A percentile compares a stretch with the other conserved stretches of the same genome.
Conservation (phyloP, 2,113 vertebrate species). For the Stigmatopora nigra region DNA sequence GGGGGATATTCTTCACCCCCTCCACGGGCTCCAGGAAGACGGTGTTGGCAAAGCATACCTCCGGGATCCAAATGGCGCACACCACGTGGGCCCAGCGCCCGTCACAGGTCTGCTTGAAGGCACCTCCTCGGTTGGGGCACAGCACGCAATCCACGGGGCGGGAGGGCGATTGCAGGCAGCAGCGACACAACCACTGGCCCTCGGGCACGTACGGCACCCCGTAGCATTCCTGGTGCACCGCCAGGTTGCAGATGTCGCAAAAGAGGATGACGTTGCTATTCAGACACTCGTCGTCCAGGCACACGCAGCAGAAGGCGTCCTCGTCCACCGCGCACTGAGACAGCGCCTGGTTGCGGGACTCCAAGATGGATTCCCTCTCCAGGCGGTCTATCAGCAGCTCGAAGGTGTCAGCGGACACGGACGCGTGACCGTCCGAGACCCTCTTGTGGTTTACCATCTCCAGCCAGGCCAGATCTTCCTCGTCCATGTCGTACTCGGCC, state of each 20-base stretch:
- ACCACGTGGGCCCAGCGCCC: constrained; percentile 96
- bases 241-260: constrained; percentile 97
- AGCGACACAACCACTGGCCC: constrained; percentile 96
- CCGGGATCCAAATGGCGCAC: constrained; percentile 98
- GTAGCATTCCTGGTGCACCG: constrained; percentile 96
- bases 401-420: constrained; percentile 82
- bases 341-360: constrained; percentile 82
- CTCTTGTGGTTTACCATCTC: constrained; percentile 95
- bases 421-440: constrained; percentile 79
- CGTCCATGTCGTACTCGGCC: constrained; percentile 97
- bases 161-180: constrained; percentile 91
- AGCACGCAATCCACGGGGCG: constrained; percentile 92
- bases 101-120: constrained; percentile 96
- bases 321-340: constrained; percentile 86
- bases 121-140: constrained; percentile 93
- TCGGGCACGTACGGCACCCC: constrained; percentile 95
- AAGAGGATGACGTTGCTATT: constrained; percentile 98
- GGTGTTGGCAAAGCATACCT: constrained; percentile 96
- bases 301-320: constrained; percentile 95
- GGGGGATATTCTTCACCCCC: constrained; percentile 88
- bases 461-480: constrained; percentile 94
- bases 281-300: constrained; percentile 94
- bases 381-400: constrained; percentile 89
- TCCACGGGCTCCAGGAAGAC: constrained; percentile 96
- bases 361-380: constrained; percentile 89